A percentile compares a stretch with the other conserved stretches of the same genome.
These are phyloP conservation scores for Planococcus citri DNA, from an alignment of 1,140 invertebrate genomes.

Conservation along the genomic window DNA sequence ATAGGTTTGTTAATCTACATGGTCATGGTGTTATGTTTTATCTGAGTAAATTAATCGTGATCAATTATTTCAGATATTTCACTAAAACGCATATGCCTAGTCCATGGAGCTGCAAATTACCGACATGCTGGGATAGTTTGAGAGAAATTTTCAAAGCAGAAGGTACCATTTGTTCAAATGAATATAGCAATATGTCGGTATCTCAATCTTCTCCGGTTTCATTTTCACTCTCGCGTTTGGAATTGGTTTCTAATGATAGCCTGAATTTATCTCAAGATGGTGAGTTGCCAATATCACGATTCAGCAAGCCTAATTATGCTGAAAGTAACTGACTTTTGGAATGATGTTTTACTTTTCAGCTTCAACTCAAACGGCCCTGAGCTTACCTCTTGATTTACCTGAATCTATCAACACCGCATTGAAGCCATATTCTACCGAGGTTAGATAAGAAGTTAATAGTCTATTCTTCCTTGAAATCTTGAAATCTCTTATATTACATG, in stretches of 20 bases:
- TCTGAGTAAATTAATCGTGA: neutral
- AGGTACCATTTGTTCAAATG: neutral
- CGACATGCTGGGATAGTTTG: neutral
- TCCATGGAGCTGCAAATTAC: constrained; percentile 3
- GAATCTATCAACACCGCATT: constrained; percentile 8
- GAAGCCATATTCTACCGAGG: constrained; percentile 5
- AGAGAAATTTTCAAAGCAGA: constrained; percentile 1
- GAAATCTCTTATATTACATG: too few relatives aligned
- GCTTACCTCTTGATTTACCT: constrained; percentile 20
- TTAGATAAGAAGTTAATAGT: neutral
- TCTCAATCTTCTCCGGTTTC: neutral
- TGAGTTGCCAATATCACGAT: neutral
- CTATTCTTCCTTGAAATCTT: neutral
- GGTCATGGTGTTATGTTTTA: neutral
- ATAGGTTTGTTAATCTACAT: neutral
- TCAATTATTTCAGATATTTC: constrained; percentile 6
- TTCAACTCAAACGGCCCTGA: constrained; percentile 14
- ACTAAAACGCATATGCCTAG: constrained; percentile 9
- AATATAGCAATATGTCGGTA: neutral
- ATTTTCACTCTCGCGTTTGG: neutral
- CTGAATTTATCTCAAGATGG: constrained; percentile 4
- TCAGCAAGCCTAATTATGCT: too few relatives aligned
- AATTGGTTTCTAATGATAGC: neutral
- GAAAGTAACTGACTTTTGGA: neutral
- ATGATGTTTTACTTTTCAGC: neutral